Evolutionary conservation across 2,888 invertebrate genomes (phyloP).

Genomic region (Diarsia rubi): DNA sequence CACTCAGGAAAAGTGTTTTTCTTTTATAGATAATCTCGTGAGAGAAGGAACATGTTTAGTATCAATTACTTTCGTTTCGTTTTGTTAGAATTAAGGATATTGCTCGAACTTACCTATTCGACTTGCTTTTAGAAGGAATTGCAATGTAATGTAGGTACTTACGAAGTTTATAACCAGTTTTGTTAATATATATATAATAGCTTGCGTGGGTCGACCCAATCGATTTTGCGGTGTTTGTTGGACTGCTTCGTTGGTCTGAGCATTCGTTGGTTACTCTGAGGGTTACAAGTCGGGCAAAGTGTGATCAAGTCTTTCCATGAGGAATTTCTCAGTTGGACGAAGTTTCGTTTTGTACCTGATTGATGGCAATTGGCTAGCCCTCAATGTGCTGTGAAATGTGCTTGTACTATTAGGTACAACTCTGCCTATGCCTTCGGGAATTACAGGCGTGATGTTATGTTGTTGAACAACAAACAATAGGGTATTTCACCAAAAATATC

Average conservation of each 20-base stretch:
- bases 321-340: no score
- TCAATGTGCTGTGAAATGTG: no score
- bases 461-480: not conserved
- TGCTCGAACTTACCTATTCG: not conserved
- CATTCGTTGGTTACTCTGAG: no score
- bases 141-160: not conserved
- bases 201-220: not conserved
- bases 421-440: no score
- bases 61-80: constrained; percentile 29
- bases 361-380: no score
- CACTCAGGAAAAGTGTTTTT: constrained; percentile 10
- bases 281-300: no score
- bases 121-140: constrained; percentile 6
- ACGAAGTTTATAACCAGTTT: not conserved
- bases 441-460: no score
- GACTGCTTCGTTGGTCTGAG: no score
- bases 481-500: no score
- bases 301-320: no score
- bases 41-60: constrained; percentile 9
- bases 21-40: constrained; percentile 6
- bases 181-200: not conserved
- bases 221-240: not conserved
- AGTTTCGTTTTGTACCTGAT: no score
- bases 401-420: no score
- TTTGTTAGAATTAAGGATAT: constrained; percentile 38